A percentile compares a stretch with the other conserved stretches of the same genome.
phyloP scores from a whole-genome alignment of 2,888 invertebrate species.

The Hyposoter dolosus region DNA sequence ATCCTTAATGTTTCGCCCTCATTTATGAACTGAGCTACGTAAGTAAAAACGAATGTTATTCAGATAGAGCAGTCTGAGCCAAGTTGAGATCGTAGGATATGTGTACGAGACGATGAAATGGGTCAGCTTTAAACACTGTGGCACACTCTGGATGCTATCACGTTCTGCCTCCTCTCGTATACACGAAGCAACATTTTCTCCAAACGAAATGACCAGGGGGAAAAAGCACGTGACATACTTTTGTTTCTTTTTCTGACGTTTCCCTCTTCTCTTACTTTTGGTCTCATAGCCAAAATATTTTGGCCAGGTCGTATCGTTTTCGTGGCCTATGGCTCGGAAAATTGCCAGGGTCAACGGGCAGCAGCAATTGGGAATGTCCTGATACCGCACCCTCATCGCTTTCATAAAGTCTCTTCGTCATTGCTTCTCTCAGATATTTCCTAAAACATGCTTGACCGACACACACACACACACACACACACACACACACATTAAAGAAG shows the following conservation, averaged over 20 bases:
- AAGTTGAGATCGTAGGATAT: constrained; percentile 42
- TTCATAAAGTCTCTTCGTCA: constrained; percentile 62
- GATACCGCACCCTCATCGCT: constrained; percentile 65
- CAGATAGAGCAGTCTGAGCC: constrained; percentile 4
- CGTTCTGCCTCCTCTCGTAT: constrained; percentile 21
- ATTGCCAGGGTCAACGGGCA: constrained; percentile 69
- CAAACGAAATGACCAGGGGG: constrained; percentile 35
- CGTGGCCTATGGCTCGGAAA: constrained; percentile 72
- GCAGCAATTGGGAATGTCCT: constrained; percentile 45
- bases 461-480: not conserved
- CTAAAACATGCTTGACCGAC: constrained; percentile 20
- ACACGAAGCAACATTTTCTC: constrained; percentile 33
- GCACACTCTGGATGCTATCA: constrained; percentile 19
- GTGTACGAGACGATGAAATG: constrained; percentile 46
- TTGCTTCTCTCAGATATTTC: constrained; percentile 50
- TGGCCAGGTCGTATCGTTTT: constrained; percentile 60
- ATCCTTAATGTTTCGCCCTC: not conserved
- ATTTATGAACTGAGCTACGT: not conserved
- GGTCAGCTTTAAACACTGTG: constrained; percentile 26
- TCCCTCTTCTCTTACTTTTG: constrained; percentile 6
- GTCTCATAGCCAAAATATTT: constrained; percentile 59
- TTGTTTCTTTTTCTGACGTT: constrained; percentile 41
- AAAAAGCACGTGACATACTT: constrained; percentile 50
- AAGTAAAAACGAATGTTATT: constrained; percentile 15
- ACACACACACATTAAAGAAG: not conserved